phyloP scores from a whole-genome alignment of 2,888 invertebrate species.

The Cheilosia urbana region DNA sequence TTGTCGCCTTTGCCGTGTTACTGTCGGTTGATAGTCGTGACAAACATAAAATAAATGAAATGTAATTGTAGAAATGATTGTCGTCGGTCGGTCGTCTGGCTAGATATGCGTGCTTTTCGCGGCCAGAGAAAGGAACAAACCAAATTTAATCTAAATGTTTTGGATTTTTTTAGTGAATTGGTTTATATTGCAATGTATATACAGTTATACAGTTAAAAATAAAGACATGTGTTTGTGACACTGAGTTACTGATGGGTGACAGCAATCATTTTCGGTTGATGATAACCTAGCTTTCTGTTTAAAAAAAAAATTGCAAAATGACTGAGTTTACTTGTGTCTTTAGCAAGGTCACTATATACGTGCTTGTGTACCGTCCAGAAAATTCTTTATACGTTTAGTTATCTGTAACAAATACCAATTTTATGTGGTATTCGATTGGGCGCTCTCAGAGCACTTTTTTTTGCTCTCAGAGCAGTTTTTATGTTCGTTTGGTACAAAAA shows the following conservation, averaged over 20 bases:
- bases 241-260: not conserved
- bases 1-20: slow-evolving; percentile 14
- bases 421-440: no score
- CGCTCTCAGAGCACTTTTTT: no score
- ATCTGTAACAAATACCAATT: no score
- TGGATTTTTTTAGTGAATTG: slow-evolving; percentile 1
- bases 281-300: slow-evolving; percentile 13
- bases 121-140: slow-evolving; percentile 19
- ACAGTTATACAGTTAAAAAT: slow-evolving; percentile 3
- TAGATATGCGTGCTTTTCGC: not conserved
- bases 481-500: no score
- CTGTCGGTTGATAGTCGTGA: slow-evolving; percentile 58
- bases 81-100: slow-evolving; percentile 1
- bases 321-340: not conserved
- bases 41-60: slow-evolving; percentile 68
- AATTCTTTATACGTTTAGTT: no score
- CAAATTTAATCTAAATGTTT: slow-evolving; percentile 2
- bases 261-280: slow-evolving; percentile 9
- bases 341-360: no score
- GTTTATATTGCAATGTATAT: slow-evolving; percentile 7
- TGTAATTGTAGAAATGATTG: slow-evolving; percentile 57
- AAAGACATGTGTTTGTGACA: slow-evolving; percentile 18
- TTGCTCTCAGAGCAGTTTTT: no score
- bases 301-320: not conserved
- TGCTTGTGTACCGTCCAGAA: no score